phyloP scores from a whole-genome alignment of 2,797 vertebrate genomes.

The Gastrophryne carolinensis region DNA sequence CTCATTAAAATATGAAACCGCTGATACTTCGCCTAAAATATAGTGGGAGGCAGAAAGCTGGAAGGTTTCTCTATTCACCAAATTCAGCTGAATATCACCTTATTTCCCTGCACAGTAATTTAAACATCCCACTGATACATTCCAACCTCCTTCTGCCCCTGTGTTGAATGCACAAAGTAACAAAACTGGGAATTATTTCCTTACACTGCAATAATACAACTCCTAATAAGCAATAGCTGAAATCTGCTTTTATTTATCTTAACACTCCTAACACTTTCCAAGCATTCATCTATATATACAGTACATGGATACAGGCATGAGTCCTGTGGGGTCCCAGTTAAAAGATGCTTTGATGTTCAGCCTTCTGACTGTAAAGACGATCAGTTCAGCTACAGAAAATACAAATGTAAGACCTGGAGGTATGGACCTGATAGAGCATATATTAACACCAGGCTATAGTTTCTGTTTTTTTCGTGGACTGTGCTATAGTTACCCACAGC shows the following conservation, averaged over 20 bases:
- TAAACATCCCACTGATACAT: conserved; percentile 37
- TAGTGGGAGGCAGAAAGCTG: conserved; percentile 15
- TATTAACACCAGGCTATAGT: no score
- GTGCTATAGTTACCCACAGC: no score
- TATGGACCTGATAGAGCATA: no score
- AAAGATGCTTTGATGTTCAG: no score
- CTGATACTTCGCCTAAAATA: conserved; percentile 1
- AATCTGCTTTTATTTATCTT: conserved; percentile 10
- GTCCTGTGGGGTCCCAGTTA: no score
- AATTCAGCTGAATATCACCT: conserved; percentile 27
- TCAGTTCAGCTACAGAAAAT: no score
- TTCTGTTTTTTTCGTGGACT: no score
- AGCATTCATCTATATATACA: neutral
- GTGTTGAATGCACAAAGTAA: conserved; percentile 41
- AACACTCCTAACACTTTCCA: conserved; percentile 23
- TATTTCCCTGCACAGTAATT: conserved; percentile 35
- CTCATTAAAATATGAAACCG: conserved; percentile 13
- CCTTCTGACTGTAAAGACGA: no score
- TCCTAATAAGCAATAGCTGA: conserved; percentile 19
- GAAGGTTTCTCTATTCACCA: conserved; percentile 25
- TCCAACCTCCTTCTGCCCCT: conserved; percentile 33
- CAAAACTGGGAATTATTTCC: conserved; percentile 44
- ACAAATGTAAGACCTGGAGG: no score
- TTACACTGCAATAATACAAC: conserved; percentile 35
- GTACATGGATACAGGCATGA: no score